These are phyloP conservation scores for Lordiphosa clarofinis DNA, from an alignment of 1,140 invertebrate species.

Conservation along the genomic window DNA sequence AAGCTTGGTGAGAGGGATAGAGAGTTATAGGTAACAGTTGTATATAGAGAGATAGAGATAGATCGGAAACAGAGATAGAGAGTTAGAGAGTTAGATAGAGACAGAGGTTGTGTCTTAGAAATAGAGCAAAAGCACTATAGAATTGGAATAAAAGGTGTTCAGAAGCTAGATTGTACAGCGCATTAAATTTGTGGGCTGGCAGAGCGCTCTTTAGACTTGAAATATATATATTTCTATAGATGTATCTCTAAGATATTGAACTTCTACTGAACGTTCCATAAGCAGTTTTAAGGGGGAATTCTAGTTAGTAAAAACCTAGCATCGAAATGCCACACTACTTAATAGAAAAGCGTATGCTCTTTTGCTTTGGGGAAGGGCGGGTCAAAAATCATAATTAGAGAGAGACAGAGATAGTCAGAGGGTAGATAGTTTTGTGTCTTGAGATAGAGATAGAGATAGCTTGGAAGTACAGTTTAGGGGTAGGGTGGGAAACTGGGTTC, in stretches of 20 bases:
- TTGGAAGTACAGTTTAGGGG: slow-evolving; percentile 41
- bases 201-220: slow-evolving; percentile 71
- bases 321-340: slow-evolving; percentile 61
- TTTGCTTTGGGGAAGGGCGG: slow-evolving; percentile 21
- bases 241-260: slow-evolving; percentile 31
- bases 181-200: slow-evolving; percentile 70
- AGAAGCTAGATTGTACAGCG: slow-evolving; percentile 73
- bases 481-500: slow-evolving; percentile 20
- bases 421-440: neutral
- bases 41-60: slow-evolving; percentile 38
- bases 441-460: slow-evolving; percentile 33
- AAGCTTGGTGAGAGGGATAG: slow-evolving; percentile 56
- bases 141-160: slow-evolving; percentile 48
- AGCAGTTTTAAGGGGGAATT: slow-evolving; percentile 18
- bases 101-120: slow-evolving; percentile 48
- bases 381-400: slow-evolving; percentile 45
- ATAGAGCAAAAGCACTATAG: slow-evolving; percentile 69
- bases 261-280: slow-evolving; percentile 50
- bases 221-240: slow-evolving; percentile 54
- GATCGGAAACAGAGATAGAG: slow-evolving; percentile 44
- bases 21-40: slow-evolving; percentile 41
- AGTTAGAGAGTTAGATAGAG: slow-evolving; percentile 41
- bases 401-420: slow-evolving; percentile 12
- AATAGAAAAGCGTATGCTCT: slow-evolving; percentile 53
- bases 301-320: slow-evolving; percentile 43